Conservation (phyloP, 2,888 invertebrate species). For the Eristalis intricaria region DNA sequence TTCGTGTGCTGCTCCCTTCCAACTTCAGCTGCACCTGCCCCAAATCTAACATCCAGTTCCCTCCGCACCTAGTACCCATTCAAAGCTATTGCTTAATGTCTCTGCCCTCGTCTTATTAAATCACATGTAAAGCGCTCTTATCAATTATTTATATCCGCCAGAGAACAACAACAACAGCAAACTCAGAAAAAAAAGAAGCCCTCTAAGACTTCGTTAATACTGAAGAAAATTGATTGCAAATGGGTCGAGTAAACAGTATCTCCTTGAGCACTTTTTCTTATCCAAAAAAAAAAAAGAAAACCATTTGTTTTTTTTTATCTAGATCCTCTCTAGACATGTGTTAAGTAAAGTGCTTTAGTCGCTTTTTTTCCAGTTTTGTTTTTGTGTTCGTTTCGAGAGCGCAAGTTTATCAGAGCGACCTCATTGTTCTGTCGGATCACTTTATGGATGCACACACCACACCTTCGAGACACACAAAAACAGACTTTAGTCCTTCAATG, state of each 20-base stretch:
- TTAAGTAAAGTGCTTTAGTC: slow-evolving; percentile 16
- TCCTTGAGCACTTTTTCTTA: neutral
- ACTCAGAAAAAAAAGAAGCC: neutral
- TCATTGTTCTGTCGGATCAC: slow-evolving; percentile 45
- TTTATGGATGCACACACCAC: slow-evolving; percentile 48
- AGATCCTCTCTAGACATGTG: slow-evolving; percentile 38
- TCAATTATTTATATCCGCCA: neutral
- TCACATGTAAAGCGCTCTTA: neutral
- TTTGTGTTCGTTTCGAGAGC: neutral
- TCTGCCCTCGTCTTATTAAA: neutral
- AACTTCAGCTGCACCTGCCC: neutral
- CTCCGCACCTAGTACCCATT: too few species aligned
- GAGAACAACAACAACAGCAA: neutral
- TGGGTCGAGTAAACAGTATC: slow-evolving; percentile 15
- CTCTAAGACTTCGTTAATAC: slow-evolving; percentile 46
- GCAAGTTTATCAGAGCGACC: slow-evolving; percentile 33
- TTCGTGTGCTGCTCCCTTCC: neutral
- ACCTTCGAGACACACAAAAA: slow-evolving; percentile 17
- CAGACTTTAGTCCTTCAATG: neutral
- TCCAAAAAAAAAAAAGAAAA: neutral
- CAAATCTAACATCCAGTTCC: neutral
- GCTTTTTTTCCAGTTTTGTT: neutral
- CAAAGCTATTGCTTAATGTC: neutral
- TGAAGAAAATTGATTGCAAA: slow-evolving; percentile 56
- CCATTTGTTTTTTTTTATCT: slow-evolving; percentile 30